Base-by-base conservation (phyloP, 64 coral and sea anemone genomes). In the Montipora efflorescens region DNA sequence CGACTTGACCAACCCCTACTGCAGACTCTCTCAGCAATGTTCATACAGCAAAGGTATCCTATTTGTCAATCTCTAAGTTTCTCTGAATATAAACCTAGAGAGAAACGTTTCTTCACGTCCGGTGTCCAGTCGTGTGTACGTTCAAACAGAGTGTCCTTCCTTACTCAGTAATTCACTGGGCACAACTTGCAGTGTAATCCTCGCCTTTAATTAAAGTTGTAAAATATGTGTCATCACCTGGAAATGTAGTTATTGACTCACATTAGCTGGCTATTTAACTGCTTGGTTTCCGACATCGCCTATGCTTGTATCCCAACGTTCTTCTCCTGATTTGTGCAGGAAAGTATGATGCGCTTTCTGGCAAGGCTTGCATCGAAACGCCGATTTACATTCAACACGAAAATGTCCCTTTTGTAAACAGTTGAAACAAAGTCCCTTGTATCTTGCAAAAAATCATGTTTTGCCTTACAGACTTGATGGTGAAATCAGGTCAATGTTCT, bases 361-460 rank as follows among this genome's bases (percentile, higher is more conserved):
- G 61, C 80, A 93, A 66, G 0, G 57, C 20, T 9, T 68, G 78
- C 82, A 93, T 46, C 74, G 15, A 12, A 13, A 3, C 1, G 74
- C 79, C 48, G 69, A 78, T 8, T 79, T 9, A 78, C 91, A 93
- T 4, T 93, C 21, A 15, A 23, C 28, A 70, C 7, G 74, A 50
- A 92, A 92, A 59, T 92, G 90, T 84, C 81, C 73, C 19, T 74
- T 69, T 25, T 66, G 85, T 14, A 93, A 50, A 70, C 91, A 93
- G 20, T 93, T 93, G 9, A 67, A 45, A 64, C 55, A 90, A 47
- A 79, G 53, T 80, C 55, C 91, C 15, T 93, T 88, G 21, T 7
- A 18, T 52, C 83, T 82, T 3, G 77, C 91, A 87, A 93, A 79
- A 4, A 48, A 48, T 88, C 91, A 25, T 25, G 0, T 25, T 88